These are phyloP conservation scores for Bellardia bayeri DNA, from an alignment of 2,888 invertebrate genomes.

Conservation along the genomic window DNA sequence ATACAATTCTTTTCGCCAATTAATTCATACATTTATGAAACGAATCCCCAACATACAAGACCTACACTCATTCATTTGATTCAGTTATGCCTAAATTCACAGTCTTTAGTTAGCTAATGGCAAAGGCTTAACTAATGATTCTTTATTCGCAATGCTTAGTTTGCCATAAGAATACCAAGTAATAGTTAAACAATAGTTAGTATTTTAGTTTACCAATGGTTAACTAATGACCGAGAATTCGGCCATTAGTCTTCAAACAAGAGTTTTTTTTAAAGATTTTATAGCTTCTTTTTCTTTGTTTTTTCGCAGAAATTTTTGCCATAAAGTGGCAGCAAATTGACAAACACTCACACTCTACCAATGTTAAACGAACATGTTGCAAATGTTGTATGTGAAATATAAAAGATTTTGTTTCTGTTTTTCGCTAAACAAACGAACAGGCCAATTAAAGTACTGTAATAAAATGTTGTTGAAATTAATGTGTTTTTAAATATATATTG, in stretches of 20 bases:
- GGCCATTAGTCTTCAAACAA: too few species aligned
- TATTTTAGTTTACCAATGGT: too few species aligned
- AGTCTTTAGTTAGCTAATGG: too few species aligned
- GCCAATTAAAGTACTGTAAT: conserved; percentile 55
- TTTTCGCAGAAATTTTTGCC: conserved; percentile 9
- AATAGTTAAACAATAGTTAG: too few species aligned
- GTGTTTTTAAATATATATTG: conserved; percentile 47
- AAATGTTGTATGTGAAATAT: conserved; percentile 25
- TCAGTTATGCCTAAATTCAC: too few species aligned
- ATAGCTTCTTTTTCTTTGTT: not conserved
- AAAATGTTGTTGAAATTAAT: conserved; percentile 61
- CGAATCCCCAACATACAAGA: too few species aligned
- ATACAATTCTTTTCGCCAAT: not conserved
- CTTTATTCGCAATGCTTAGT: too few species aligned
- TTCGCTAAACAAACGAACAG: not conserved
- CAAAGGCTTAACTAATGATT: too few species aligned
- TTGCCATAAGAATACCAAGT: too few species aligned
- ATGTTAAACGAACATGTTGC: not conserved
- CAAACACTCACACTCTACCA: not conserved
- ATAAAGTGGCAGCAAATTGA: conserved; percentile 30
- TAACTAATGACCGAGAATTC: too few species aligned
- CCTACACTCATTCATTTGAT: too few species aligned
- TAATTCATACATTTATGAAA: conserved; percentile 13
- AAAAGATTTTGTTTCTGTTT: conserved; percentile 15
- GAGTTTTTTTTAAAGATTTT: too few species aligned